phyloP scores from a whole-genome alignment of 2,888 invertebrate genomes.

The Andrena marginata region DNA sequence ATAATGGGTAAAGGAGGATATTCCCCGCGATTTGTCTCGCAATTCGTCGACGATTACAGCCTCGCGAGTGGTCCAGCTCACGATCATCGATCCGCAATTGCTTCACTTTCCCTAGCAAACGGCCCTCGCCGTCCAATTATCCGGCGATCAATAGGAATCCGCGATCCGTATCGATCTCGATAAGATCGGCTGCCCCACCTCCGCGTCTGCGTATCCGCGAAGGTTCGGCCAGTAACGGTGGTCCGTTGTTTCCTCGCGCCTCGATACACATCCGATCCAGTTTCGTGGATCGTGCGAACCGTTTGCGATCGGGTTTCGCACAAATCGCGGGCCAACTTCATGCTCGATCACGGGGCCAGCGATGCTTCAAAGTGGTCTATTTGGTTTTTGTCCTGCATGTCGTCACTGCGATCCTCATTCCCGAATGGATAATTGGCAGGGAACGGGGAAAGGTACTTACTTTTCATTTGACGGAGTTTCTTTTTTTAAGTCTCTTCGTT shows the following conservation, averaged over 20 bases:
- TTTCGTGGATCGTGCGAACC: constrained; percentile 76
- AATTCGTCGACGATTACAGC: constrained; percentile 24
- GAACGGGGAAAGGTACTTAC: too few species aligned
- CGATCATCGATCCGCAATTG: constrained; percentile 45
- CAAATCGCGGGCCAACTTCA: constrained; percentile 68
- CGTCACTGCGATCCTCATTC: neutral
- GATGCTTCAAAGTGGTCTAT: constrained; percentile 41
- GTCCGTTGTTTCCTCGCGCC: constrained; percentile 60
- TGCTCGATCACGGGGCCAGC: constrained; percentile 62
- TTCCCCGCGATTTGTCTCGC: constrained; percentile 24
- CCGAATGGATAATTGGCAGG: too few species aligned
- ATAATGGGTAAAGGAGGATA: neutral
- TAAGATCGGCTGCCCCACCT: constrained; percentile 45
- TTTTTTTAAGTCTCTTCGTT: too few species aligned
- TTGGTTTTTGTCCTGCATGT: constrained; percentile 7
- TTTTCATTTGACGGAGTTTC: too few species aligned
- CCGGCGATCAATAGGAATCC: constrained; percentile 54
- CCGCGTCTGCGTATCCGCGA: constrained; percentile 11
- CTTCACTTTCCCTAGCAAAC: constrained; percentile 53
- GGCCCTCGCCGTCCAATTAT: constrained; percentile 58
- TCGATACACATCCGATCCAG: constrained; percentile 73
- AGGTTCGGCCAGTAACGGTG: constrained; percentile 57
- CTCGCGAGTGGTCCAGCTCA: constrained; percentile 13
- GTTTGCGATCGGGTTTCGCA: constrained; percentile 73
- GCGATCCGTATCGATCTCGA: constrained; percentile 65